Evolutionary conservation across 1,140 invertebrate species (phyloP).

Genomic region (Acromyrmex echinatior): DNA sequence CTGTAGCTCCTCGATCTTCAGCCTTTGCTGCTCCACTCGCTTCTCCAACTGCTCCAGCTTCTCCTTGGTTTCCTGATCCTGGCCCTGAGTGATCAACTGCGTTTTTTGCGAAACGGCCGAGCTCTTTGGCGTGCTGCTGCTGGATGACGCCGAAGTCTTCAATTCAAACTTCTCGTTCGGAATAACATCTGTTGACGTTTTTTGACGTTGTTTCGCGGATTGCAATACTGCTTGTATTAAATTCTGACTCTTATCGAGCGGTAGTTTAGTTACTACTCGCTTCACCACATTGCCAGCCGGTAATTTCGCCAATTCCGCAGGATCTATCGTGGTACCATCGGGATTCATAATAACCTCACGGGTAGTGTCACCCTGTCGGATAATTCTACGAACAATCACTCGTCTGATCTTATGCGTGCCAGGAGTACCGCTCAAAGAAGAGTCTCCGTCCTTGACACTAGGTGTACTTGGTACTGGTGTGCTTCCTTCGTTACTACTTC

Average conservation of each 20-base stretch:
- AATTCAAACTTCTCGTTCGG: constrained; percentile 80
- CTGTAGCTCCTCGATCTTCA: constrained; percentile 84
- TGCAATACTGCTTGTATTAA: constrained; percentile 80
- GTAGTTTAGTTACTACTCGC: constrained; percentile 84
- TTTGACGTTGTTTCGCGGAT: constrained; percentile 64
- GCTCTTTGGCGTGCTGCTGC: constrained; percentile 23
- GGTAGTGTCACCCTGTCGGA: constrained; percentile 84
- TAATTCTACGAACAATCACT: constrained; percentile 85
- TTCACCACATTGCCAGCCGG: constrained; percentile 86
- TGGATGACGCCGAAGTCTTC: constrained; percentile 79
- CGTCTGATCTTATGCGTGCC: constrained; percentile 72
- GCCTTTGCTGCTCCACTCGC: constrained; percentile 83
- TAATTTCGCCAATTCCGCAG: constrained; percentile 84
- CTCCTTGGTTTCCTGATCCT: constrained; percentile 83
- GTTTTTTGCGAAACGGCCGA: constrained; percentile 49
- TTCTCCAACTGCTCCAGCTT: constrained; percentile 84
- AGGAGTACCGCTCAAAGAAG: constrained; percentile 8
- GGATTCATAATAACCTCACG: constrained; percentile 85
- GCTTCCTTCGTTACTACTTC: constrained; percentile 21
- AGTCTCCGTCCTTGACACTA: constrained; percentile 72
- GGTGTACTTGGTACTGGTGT: constrained; percentile 43
- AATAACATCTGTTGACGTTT: constrained; percentile 48
- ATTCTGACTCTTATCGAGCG: constrained; percentile 80
- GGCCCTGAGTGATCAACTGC: constrained; percentile 62
- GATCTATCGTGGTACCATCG: constrained; percentile 84